Conservation (phyloP, 2,113 vertebrate genomes). For the Odocoileus virginianus region DNA sequence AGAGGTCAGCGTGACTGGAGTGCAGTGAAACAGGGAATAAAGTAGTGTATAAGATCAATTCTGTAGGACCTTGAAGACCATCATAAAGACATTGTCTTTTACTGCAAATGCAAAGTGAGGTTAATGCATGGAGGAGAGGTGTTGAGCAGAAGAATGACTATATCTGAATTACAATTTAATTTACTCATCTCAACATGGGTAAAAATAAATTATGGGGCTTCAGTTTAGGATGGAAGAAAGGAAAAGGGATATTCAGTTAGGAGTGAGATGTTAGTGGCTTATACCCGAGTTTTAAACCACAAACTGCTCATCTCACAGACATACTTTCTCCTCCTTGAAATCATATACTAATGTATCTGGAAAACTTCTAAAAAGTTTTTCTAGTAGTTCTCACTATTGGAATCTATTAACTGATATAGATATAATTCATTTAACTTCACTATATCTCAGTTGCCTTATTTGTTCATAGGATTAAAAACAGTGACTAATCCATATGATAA, state of each 20-base stretch:
- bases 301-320: background rate
- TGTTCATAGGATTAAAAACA: background rate
- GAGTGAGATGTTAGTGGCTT: background rate
- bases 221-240: background rate
- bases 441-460: background rate
- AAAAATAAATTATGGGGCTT: background rate
- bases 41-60: background rate
- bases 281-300: background rate
- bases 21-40: background rate
- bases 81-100: background rate
- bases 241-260: background rate
- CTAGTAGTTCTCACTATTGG: background rate
- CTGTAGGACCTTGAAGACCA: background rate
- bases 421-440: background rate
- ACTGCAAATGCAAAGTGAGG: background rate
- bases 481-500: background rate
- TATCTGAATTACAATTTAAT: background rate
- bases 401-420: background rate
- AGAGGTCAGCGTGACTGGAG: background rate
- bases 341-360: background rate
- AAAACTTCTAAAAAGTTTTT: background rate
- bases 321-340: background rate
- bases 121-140: background rate
- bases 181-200: background rate
- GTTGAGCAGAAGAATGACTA: background rate